Conservation (phyloP, 2,113 vertebrate genomes). For the Bubo scandiacus region DNA sequence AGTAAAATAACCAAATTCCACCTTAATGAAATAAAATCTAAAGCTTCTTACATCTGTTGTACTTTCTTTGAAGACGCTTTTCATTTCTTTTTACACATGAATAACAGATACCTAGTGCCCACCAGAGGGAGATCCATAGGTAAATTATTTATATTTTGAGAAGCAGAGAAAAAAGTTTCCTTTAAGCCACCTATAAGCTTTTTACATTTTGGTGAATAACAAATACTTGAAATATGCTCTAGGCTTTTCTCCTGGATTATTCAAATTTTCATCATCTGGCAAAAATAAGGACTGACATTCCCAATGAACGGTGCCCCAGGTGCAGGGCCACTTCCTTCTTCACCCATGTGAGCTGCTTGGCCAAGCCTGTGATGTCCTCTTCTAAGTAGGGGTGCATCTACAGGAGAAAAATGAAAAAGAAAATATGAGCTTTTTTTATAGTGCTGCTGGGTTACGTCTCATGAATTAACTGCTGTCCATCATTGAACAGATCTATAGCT, state of each 20-base stretch:
- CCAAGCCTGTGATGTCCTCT: background rate
- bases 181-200: background rate
- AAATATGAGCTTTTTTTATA: background rate
- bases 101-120: background rate
- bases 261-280: background rate
- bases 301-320: fast-evolving
- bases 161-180: background rate
- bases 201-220: background rate
- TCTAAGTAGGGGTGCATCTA: background rate
- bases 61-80: background rate
- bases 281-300: background rate
- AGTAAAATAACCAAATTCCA: slow-evolving; percentile 5
- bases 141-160: background rate
- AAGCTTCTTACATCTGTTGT: background rate
- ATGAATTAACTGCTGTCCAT: background rate
- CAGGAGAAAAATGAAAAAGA: background rate
- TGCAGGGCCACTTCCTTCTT: background rate
- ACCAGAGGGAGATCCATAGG: background rate
- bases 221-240: background rate
- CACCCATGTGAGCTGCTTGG: background rate
- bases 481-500: background rate
- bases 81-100: background rate
- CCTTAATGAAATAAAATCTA: slow-evolving; percentile 5
- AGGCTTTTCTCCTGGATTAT: background rate
- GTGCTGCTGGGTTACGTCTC: background rate